These are phyloP conservation scores for Hybos culiciformis DNA, from an alignment of 2,888 invertebrate genomes.

Conservation along the genomic window DNA sequence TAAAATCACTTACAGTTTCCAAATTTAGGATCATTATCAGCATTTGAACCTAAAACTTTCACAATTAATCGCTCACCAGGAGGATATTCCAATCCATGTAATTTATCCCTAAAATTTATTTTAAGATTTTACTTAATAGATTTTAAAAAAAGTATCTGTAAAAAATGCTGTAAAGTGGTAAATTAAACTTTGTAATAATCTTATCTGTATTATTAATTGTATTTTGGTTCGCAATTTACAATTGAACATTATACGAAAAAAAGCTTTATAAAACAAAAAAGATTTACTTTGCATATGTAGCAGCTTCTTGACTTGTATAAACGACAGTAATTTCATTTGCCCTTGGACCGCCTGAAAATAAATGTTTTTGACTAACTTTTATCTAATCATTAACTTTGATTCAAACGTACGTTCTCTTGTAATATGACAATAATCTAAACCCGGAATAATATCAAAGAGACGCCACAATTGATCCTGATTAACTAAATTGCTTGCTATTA, in stretches of 20 bases:
- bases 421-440: slow-evolving; percentile 48
- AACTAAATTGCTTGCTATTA: slow-evolving; percentile 53
- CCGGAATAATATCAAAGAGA: slow-evolving; percentile 77
- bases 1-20: slow-evolving; percentile 24
- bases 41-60: slow-evolving; percentile 29
- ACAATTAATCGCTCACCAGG: slow-evolving; percentile 64
- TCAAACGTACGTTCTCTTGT: slow-evolving; percentile 31
- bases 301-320: slow-evolving; percentile 55
- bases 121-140: slow-evolving; percentile 33
- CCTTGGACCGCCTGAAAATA: slow-evolving; percentile 27
- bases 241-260: not conserved
- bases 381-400: not conserved
- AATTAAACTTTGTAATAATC: not conserved
- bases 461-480: slow-evolving; percentile 67
- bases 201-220: not conserved
- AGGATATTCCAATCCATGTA: slow-evolving; percentile 86
- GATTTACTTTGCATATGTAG: slow-evolving; percentile 41
- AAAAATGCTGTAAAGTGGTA: not conserved
- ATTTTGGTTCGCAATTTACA: not conserved
- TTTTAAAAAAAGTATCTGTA: not conserved
- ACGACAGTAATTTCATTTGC: slow-evolving; percentile 48
- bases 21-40: slow-evolving; percentile 28
- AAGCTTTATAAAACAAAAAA: slow-evolving; percentile 2
- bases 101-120: slow-evolving; percentile 54
- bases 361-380: not conserved